Conservation (phyloP, 1,140 invertebrate species). For the Ips typographus region DNA sequence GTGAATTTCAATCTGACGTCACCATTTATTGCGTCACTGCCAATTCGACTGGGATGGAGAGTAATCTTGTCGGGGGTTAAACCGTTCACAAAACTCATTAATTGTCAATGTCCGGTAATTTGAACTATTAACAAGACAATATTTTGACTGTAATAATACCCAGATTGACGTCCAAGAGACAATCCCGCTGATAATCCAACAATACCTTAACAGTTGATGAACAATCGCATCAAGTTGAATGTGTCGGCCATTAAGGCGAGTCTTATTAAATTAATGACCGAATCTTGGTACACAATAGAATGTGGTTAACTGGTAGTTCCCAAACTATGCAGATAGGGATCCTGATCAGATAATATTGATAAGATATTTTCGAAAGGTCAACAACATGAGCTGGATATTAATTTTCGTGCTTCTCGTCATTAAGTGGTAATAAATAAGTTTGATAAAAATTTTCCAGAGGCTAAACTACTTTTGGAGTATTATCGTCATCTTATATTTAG, state of each 20-base stretch:
- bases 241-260: background rate
- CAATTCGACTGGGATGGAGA: no score
- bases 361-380: background rate
- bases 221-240: background rate
- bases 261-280: constrained; percentile 5
- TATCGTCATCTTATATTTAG: no score
- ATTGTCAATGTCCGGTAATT: no score
- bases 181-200: background rate
- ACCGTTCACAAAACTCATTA: no score
- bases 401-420: no score
- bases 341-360: constrained; percentile 1
- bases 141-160: background rate
- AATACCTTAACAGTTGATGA: background rate
- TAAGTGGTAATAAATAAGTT: no score
- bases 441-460: no score
- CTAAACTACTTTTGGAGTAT: no score
- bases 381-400: no score
- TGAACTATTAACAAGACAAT: background rate
- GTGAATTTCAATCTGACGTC: no score
- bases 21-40: no score
- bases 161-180: background rate
- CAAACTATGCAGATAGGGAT: background rate
- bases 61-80: no score
- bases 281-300: background rate
- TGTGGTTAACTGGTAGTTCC: background rate